Evolutionary conservation across 2,113 vertebrate species (phyloP).

Genomic region (Rostratula benghalensis): DNA sequence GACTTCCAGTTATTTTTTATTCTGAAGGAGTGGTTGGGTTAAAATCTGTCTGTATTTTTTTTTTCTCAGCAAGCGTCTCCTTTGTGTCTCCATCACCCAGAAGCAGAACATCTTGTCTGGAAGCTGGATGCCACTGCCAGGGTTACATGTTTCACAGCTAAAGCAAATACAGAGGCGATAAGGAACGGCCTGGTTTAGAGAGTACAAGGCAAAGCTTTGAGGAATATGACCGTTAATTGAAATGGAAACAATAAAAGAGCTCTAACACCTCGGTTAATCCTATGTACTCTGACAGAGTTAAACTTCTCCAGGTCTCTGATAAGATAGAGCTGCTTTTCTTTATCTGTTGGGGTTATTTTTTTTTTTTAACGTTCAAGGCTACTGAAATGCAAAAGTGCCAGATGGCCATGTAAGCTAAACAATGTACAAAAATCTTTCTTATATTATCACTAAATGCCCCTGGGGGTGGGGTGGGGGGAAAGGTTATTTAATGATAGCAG

Average conservation of each 20-base stretch:
- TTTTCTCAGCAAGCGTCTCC: background rate
- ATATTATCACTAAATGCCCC: conserved; percentile 8
- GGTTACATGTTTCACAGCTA: background rate
- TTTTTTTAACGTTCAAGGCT: background rate
- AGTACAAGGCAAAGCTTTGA: background rate
- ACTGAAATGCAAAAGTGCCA: conserved; percentile 27
- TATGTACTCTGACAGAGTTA: background rate
- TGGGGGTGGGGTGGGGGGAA: background rate
- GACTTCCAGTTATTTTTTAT: background rate
- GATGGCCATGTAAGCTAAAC: conserved; percentile 36
- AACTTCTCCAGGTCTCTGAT: background rate
- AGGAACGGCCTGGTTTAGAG: background rate
- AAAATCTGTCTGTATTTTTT: background rate
- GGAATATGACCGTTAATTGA: background rate
- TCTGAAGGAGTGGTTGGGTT: background rate
- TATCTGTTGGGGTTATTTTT: conserved; percentile 21
- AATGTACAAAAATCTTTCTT: conserved; percentile 45
- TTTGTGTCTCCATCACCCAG: background rate
- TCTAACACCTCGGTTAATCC: background rate
- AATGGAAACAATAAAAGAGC: background rate
- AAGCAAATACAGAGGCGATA: background rate
- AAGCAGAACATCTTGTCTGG: background rate
- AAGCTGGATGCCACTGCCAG: background rate
- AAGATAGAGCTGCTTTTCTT: conserved; percentile 19
- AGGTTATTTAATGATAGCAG: conserved; percentile 43